Evolutionary conservation across 2,113 vertebrate genomes (phyloP).

Genomic region (Poeciliopsis turrubarensis): DNA sequence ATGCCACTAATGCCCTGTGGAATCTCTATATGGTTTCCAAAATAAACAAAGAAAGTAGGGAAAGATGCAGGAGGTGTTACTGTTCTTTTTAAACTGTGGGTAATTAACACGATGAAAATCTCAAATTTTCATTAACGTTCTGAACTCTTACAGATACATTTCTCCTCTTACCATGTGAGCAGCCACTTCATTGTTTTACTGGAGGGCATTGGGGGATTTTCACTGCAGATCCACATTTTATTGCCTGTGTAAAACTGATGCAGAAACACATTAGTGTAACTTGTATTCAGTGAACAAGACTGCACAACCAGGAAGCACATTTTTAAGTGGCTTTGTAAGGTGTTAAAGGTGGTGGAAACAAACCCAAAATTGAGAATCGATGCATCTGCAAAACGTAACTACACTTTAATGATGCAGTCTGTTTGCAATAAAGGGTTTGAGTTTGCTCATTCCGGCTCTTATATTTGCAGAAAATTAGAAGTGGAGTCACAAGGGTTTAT

Average conservation of each 20-base stretch:
- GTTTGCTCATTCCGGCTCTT: constrained; percentile 35
- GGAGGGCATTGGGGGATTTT: no score
- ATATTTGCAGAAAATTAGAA: constrained; percentile 26
- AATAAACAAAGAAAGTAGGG: not conserved
- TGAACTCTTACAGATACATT: not conserved
- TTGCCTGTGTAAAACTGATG: no score
- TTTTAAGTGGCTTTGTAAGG: not conserved
- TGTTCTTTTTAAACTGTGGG: not conserved
- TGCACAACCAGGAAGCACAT: no score
- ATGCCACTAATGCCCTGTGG: not conserved
- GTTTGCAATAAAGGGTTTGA: not conserved
- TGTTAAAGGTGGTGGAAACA: constrained; percentile 1
- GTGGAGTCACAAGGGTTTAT: constrained; percentile 18
- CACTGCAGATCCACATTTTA: not conserved
- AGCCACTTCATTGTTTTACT: not conserved
- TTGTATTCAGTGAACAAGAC: no score
- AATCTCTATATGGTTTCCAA: not conserved
- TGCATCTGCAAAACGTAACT: constrained; percentile 11
- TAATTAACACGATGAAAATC: not conserved
- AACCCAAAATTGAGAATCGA: not conserved
- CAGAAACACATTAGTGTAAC: not conserved
- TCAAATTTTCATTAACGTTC: not conserved
- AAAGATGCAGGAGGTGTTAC: not conserved
- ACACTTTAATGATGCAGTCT: constrained; percentile 2
- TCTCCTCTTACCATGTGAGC: not conserved